These are phyloP conservation scores for Notolabrus celidotus DNA, from an alignment of 2,797 vertebrate species.

Conservation along the genomic window DNA sequence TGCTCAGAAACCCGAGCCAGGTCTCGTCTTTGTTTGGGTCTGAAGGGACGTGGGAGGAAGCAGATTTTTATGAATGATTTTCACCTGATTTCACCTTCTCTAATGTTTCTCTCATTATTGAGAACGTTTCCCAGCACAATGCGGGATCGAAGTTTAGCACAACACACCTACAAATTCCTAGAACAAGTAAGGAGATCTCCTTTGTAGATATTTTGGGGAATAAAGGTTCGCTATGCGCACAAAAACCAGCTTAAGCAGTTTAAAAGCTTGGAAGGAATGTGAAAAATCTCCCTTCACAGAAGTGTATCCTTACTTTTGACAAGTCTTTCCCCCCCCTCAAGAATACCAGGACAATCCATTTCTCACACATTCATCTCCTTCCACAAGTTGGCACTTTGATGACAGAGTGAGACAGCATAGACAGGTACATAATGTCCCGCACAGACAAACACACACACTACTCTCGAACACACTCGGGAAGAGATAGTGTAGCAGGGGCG, in stretches of 20 bases:
- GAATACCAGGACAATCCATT: conserved; percentile 12
- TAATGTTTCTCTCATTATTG: background rate
- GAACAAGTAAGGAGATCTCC: background rate
- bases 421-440: conserved; percentile 51
- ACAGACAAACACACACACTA: conserved; percentile 6
- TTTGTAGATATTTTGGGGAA: conserved; percentile 6
- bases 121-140: background rate
- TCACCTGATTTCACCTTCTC: background rate
- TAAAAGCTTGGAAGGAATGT: conserved; percentile 17
- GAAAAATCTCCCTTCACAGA: background rate
- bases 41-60: conserved; percentile 15
- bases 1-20: conserved; percentile 44
- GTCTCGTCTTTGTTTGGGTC: conserved; percentile 41
- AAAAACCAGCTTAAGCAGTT: conserved; percentile 40
- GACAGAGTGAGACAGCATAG: conserved; percentile 28
- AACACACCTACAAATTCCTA: background rate
- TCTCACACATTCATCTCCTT: conserved; percentile 14
- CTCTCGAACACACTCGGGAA: conserved; percentile 25
- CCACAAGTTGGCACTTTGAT: conserved; percentile 31
- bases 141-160: background rate
- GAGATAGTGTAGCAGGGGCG: conserved; percentile 49
- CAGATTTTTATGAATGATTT: conserved; percentile 16
- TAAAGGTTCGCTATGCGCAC: conserved; percentile 9
- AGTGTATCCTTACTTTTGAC: background rate
- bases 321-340: background rate